A percentile compares a stretch with the other conserved stretches of the same genome.
phyloP scores from a whole-genome alignment of 2,797 vertebrate species.

The Liparis tanakae region DNA sequence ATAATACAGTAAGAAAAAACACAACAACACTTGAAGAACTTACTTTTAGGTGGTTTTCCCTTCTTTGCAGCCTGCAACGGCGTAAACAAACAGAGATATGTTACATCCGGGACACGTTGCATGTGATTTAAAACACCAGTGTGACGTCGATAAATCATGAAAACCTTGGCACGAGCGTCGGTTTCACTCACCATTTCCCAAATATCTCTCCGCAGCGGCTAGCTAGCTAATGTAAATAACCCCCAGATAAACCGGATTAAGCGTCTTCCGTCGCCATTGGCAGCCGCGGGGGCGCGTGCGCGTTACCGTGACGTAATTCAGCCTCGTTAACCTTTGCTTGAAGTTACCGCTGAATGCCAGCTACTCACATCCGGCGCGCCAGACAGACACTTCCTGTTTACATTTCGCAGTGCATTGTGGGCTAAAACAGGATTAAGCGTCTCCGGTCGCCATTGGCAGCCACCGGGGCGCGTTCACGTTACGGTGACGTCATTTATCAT shows the following conservation, averaged over 20 bases:
- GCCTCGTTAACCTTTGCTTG: background rate
- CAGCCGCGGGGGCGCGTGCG: conserved; percentile 40
- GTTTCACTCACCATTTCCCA: conserved; percentile 73
- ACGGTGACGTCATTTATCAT: no score
- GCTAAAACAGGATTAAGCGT: conserved; percentile 69
- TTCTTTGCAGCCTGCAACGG: conserved; percentile 81
- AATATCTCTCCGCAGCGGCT: conserved; percentile 12
- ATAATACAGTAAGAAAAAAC: background rate
- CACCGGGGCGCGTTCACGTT: background rate
- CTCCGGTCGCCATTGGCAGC: conserved; percentile 75
- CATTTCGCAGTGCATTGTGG: conserved; percentile 64
- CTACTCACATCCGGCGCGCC: background rate
- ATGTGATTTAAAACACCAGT: background rate
- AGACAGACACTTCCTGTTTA: conserved; percentile 68
- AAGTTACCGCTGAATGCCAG: background rate
- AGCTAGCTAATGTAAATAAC: conserved; percentile 14
- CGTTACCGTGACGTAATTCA: no score
- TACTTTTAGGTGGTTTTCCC: conserved; percentile 80
- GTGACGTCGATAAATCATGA: background rate
- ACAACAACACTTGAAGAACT: conserved; percentile 37
- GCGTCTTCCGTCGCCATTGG: conserved; percentile 77
- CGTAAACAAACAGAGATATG: conserved; percentile 8
- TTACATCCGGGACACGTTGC: background rate
- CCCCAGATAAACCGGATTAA: conserved; percentile 52
- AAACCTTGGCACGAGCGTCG: no score